Conservation (phyloP, 2,797 vertebrate species). For the Emydoidea blandingii region DNA sequence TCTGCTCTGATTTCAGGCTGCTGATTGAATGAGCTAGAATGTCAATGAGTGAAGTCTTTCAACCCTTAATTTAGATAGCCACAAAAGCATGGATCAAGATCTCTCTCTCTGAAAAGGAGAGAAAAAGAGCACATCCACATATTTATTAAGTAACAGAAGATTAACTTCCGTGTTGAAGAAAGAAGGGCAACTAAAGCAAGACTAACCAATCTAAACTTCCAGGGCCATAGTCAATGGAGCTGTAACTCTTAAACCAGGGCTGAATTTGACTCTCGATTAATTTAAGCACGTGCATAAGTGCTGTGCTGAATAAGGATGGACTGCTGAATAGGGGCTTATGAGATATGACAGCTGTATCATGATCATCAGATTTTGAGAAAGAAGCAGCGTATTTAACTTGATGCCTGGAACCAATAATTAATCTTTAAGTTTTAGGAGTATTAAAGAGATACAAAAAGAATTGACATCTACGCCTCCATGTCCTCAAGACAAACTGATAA, state of each 20-base stretch:
- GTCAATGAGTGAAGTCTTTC: neutral
- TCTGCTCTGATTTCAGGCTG: neutral
- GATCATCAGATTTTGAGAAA: neutral
- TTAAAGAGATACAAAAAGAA: slow-evolving; percentile 23
- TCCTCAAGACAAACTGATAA: slow-evolving; percentile 51
- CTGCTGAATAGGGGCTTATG: rapidly evolving
- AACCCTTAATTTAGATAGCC: neutral
- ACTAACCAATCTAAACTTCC: neutral
- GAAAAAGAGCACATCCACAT: neutral
- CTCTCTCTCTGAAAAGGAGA: rapidly evolving
- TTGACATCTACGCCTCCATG: neutral
- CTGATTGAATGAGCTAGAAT: neutral
- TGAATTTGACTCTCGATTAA: neutral
- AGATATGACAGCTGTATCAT: rapidly evolving
- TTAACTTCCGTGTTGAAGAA: neutral
- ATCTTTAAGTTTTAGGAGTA: neutral
- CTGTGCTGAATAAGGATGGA: neutral
- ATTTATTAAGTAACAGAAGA: neutral
- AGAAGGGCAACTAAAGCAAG: neutral
- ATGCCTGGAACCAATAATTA: slow-evolving; percentile 5
- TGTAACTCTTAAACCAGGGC: neutral
- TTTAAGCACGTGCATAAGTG: neutral
- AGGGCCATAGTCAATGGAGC: neutral
- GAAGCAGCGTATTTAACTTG: neutral
- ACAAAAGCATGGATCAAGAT: neutral